Evolutionary conservation across 2,797 vertebrate genomes (phyloP), one percentile per base, ranked within the genome.

Genomic region (Forpus xanthops): DNA sequence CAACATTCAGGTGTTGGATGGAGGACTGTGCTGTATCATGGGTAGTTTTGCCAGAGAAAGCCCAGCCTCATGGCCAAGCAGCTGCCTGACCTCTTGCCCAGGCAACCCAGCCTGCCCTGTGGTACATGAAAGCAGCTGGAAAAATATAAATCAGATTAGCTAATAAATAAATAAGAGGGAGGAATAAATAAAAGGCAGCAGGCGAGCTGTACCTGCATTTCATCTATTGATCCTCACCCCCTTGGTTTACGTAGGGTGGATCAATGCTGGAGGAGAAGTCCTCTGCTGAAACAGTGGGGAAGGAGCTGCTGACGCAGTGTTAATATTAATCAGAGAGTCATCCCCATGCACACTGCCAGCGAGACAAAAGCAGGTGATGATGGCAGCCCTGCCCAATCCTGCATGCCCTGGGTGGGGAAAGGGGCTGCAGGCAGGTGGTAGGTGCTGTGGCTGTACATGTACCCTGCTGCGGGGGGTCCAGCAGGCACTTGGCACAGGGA

Each of bases 331-430:
- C 90, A 87, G 74, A 5, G 1, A 50, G 13, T 2, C 33, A 8
- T 49, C 91, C 94, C 79, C 11, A 8, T 5, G 9, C 8, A 52
- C 11, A 47, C 90, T 53, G 39, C 56, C 47, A 42, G 71, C 1
- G 19, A 74, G 74, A 85, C 70, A 77, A 97, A 96, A 95, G 94
- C 96, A 90, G 80, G 53, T 45, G 55, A 83, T 14, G 55, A 41
- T 18, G 16, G 82, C 85, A 75, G 72, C 2, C 4, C 62, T 61
- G 74, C 45, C 78, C 5, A 0, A 23, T 15, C 2, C 20, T 17
- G 66, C 33, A 5, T 52, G 66, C 60, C 85, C 65, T 16, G 7
- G 27, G 11, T 12, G 55, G 73, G 65, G 20, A 91, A 87, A 87
- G 39, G 37, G 68, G 79, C 39, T 73, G 60, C 11, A 1, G 5